phyloP scores from a whole-genome alignment of 2,113 vertebrate species.

The Paramormyrops kingsleyae region DNA sequence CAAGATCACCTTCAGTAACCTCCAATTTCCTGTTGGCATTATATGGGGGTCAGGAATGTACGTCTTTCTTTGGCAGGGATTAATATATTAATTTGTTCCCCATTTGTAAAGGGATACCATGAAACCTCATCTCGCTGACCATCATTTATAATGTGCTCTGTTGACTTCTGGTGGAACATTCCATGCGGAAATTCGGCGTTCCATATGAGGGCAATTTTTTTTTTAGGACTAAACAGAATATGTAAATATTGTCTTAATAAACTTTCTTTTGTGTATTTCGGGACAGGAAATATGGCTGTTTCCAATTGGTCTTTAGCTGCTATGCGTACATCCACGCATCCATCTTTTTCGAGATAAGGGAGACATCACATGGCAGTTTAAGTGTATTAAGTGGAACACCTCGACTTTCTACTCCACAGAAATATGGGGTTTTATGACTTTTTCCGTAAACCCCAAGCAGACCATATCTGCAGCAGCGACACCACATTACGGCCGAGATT shows the following conservation, averaged over 20 bases:
- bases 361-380: neutral
- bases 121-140: neutral
- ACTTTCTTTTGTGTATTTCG: neutral
- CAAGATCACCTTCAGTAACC: neutral
- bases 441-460: neutral
- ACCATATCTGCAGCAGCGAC: neutral
- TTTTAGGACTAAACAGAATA: neutral
- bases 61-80: neutral
- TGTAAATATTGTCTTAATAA: neutral
- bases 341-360: neutral
- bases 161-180: neutral
- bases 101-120: neutral
- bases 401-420: neutral
- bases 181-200: neutral
- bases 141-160: neutral
- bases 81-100: neutral
- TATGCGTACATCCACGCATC: neutral
- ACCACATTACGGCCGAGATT: neutral
- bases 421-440: neutral
- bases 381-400: neutral
- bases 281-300: neutral
- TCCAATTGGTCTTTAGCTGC: neutral
- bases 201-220: neutral
- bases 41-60: neutral
- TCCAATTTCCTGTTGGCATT: conserved; percentile 9